A percentile compares a stretch with the other conserved stretches of the same genome.
Conservation (phyloP, 2,888 invertebrate species). For the Volucella zonaria region DNA sequence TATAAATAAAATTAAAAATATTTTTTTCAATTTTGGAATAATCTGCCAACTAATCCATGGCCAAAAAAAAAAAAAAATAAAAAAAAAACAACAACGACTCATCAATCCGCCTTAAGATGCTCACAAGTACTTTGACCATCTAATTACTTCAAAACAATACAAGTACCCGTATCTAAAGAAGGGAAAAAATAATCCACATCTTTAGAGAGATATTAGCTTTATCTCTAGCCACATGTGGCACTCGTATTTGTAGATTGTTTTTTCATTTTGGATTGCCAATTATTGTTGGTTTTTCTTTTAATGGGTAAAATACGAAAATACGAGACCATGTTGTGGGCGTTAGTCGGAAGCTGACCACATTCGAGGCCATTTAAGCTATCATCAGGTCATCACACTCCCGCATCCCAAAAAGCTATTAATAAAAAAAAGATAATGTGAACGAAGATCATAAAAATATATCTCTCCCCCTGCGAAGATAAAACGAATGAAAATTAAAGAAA, state of each 20-base stretch:
- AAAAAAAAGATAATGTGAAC: slow-evolving; percentile 53
- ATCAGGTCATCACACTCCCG: slow-evolving; percentile 71
- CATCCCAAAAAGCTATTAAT: slow-evolving; percentile 71
- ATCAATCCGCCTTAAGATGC: slow-evolving; percentile 18
- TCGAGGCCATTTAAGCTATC: slow-evolving; percentile 72
- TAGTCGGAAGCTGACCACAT: slow-evolving; percentile 73
- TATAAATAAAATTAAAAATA: too few species aligned
- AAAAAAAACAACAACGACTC: slow-evolving; percentile 6
- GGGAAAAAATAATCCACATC: background rate
- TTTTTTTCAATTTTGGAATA: background rate
- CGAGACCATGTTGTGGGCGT: slow-evolving; percentile 66
- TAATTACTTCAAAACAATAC: slow-evolving; percentile 43
- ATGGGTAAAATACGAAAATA: slow-evolving; percentile 33
- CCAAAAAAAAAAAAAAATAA: background rate
- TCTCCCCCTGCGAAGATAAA: slow-evolving; percentile 39
- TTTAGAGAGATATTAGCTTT: slow-evolving; percentile 37
- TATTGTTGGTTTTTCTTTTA: slow-evolving; percentile 3
- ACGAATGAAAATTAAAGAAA: background rate
- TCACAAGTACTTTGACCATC: slow-evolving; percentile 26
- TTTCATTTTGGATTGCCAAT: background rate
- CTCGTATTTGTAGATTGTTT: background rate
- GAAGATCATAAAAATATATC: slow-evolving; percentile 61
- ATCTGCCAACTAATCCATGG: slow-evolving; percentile 18
- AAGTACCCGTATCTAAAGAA: background rate
- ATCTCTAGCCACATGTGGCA: slow-evolving; percentile 41